phyloP scores from a whole-genome alignment of 1,140 invertebrate genomes.

The Magallana gigas region DNA sequence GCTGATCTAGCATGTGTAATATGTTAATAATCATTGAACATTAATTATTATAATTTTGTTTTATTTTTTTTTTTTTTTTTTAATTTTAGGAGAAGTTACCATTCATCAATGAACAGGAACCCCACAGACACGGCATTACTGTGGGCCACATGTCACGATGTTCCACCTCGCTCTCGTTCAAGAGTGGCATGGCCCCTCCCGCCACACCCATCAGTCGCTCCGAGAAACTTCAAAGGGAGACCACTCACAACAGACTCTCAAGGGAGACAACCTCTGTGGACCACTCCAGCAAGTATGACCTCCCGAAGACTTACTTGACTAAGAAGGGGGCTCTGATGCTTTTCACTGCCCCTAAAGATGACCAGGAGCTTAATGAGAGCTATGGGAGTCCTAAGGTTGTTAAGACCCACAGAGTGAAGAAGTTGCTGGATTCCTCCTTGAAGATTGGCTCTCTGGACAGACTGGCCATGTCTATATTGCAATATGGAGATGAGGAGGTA shows the following conservation, averaged over 20 bases:
- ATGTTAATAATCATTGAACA: too few species aligned
- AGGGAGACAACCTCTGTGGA: conserved; percentile 8
- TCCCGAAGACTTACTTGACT: conserved; percentile 74
- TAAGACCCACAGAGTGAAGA: conserved; percentile 48
- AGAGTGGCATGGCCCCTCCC: conserved; percentile 23
- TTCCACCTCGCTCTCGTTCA: conserved; percentile 40
- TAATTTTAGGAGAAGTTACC: conserved; percentile 43
- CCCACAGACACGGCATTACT: conserved; percentile 73
- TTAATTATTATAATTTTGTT: too few species aligned
- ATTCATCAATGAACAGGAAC: conserved; percentile 49
- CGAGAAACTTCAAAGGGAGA: conserved; percentile 32
- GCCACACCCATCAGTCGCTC: neutral
- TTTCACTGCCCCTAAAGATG: conserved; percentile 70
- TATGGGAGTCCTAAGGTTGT: conserved; percentile 40
- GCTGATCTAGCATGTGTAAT: too few species aligned
- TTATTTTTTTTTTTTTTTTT: too few species aligned
- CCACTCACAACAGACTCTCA: neutral
- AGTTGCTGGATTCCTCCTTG: conserved; percentile 68
- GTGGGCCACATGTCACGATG: conserved; percentile 55
- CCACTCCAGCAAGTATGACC: conserved; percentile 40
- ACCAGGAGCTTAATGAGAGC: conserved; percentile 47
- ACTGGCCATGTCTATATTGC: conserved; percentile 72
- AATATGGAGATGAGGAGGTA: conserved; percentile 72
- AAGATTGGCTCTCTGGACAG: conserved; percentile 72
- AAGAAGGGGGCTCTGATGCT: conserved; percentile 73